These are phyloP conservation scores for Leptothorax acervorum DNA, from an alignment of 2,888 invertebrate species.

Conservation along the genomic window DNA sequence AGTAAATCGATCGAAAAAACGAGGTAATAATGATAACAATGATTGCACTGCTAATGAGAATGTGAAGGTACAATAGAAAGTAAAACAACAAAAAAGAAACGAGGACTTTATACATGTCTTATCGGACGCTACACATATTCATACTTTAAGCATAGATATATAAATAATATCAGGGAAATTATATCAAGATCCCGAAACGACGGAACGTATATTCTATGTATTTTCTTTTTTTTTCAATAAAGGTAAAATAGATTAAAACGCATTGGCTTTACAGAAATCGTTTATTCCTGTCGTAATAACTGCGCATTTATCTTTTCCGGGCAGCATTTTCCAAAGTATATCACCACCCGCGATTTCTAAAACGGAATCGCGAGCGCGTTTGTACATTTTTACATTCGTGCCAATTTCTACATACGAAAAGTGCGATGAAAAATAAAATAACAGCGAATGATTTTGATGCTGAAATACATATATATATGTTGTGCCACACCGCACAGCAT, in stretches of 20 bases:
- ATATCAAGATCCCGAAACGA: slow-evolving; percentile 70
- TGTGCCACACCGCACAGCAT: not conserved
- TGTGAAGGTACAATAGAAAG: slow-evolving; percentile 59
- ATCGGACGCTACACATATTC: slow-evolving; percentile 8
- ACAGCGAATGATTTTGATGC: slow-evolving; percentile 4
- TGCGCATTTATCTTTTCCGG: not conserved
- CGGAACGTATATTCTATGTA: slow-evolving; percentile 73
- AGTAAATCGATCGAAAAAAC: not conserved
- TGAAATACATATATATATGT: not conserved
- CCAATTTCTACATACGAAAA: not conserved
- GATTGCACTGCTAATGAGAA: not conserved
- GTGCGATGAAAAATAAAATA: slow-evolving; percentile 19
- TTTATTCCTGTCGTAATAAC: slow-evolving; percentile 26
- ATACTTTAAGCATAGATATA: slow-evolving; percentile 25
- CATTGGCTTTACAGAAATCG: slow-evolving; percentile 1
- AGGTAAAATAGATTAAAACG: slow-evolving; percentile 62
- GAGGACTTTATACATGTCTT: slow-evolving; percentile 13
- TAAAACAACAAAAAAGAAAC: not conserved
- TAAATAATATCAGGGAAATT: slow-evolving; percentile 64
- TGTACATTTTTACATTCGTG: slow-evolving; percentile 33
- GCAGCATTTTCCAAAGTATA: slow-evolving; percentile 12
- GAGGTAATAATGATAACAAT: slow-evolving; percentile 3
- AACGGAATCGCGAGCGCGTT: slow-evolving; percentile 11
- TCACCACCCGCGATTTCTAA: slow-evolving; percentile 14
- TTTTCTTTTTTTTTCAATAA: slow-evolving; percentile 76